A percentile compares a stretch with the other conserved stretches of the same genome.
These are phyloP conservation scores for Thelaira solivaga DNA, from an alignment of 2,888 invertebrate genomes.

Conservation along the genomic window DNA sequence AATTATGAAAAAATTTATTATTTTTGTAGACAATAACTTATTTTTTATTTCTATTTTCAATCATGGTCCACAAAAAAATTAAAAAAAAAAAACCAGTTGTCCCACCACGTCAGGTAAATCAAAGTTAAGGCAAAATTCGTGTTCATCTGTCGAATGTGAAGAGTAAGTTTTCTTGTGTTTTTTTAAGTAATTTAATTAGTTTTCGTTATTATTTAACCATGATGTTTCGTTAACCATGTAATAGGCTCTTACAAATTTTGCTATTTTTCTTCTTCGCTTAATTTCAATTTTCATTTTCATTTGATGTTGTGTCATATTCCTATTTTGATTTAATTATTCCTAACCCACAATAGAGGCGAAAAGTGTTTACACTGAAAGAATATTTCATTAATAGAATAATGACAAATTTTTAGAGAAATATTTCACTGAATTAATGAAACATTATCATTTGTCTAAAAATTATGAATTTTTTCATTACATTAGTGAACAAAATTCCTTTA, in stretches of 20 bases:
- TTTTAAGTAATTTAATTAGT: not conserved
- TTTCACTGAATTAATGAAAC: too few relatives aligned
- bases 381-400: too few relatives aligned
- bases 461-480: too few relatives aligned
- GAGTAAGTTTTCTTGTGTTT: conserved; percentile 71
- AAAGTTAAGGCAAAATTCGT: conserved; percentile 73
- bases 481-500: too few relatives aligned
- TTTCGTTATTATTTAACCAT: not conserved
- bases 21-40: conserved; percentile 60
- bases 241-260: not conserved
- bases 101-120: conserved; percentile 74
- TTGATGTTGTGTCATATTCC: too few relatives aligned
- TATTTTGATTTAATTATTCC: too few relatives aligned
- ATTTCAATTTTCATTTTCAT: too few relatives aligned
- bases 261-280: too few relatives aligned
- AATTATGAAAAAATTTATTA: conserved; percentile 65
- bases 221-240: not conserved
- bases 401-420: too few relatives aligned
- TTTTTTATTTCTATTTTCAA: conserved; percentile 60
- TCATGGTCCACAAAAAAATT: conserved; percentile 53
- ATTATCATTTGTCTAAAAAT: too few relatives aligned
- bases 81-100: conserved; percentile 69
- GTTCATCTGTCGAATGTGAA: conserved; percentile 74
- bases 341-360: too few relatives aligned
- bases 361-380: too few relatives aligned